Evolutionary conservation across 1,140 invertebrate genomes (phyloP), one percentile per base, ranked within the genome.

Genomic region (Brachionus rotundiformis): DNA sequence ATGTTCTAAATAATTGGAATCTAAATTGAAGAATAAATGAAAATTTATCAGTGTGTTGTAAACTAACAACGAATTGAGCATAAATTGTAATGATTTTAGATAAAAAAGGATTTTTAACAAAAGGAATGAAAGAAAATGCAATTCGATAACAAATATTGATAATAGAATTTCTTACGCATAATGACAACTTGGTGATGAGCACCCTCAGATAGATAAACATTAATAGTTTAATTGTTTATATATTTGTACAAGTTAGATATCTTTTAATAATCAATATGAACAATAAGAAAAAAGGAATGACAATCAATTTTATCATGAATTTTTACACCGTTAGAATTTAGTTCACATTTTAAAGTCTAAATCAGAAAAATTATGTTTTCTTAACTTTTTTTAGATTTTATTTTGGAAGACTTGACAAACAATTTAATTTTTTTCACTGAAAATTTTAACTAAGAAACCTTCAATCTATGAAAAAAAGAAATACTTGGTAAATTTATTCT

Each of bases 61-160:
- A 63, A 63, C 29, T 27, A 31, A n/a, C 29, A 49, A 16, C 16
- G 16, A 49, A 16, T 49, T n/a, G 44, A 49, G 16, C 44, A 49
- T 23, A 54, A 8, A 54, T 54, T 54, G 47, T 19, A 23, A 54
- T 54, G 47, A 54, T 54, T 54, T 54, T 54, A 25, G 47, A 54
- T 54, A 54, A 8, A 54, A 54, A 19, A 54, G 11, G 23, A 54
- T 54, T 25, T 16, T 25, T n/a, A 25, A 54, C n/a, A 54, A 54
- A 54, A 54, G 47, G 47, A 54, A 23, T 54, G 47, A 54, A 54
- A 23, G 47, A 54, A 54, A 54, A 54, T 54, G 31, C 61, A 29
- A 63, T 63, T 33, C 29, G 61, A 63, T 63, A 63, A 63, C 61
- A 63, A 63, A 63, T 29, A 29, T 63, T 63, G 61, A 63, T 63